phyloP scores from a whole-genome alignment of 1,140 invertebrate species.

The Watersipora subatra region DNA sequence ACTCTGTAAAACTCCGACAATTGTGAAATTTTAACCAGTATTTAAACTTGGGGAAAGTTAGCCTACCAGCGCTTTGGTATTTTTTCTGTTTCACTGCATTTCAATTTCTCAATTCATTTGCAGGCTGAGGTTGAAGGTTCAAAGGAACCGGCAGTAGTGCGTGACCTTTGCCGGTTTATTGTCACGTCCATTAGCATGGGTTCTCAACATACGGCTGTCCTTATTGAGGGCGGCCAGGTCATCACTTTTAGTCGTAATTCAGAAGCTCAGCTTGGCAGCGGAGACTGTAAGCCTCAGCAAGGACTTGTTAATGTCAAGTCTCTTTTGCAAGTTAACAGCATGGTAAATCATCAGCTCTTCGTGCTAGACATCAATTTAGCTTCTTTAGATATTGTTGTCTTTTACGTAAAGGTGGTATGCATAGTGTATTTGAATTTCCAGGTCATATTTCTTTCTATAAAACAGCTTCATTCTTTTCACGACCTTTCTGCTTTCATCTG shows the following conservation, averaged over 20 bases:
- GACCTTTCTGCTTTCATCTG: neutral
- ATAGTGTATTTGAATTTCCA: neutral
- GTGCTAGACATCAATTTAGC: too few relatives aligned
- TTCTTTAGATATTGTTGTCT: too few relatives aligned
- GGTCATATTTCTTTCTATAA: neutral
- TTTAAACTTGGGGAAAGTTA: too few relatives aligned
- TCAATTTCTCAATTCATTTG: slow-evolving; percentile 3
- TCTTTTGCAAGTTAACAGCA: slow-evolving; percentile 44
- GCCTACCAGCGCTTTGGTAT: too few relatives aligned
- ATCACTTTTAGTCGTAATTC: slow-evolving; percentile 53
- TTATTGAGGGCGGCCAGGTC: slow-evolving; percentile 53
- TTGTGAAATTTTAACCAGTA: neutral
- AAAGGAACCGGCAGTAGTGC: slow-evolving; percentile 39
- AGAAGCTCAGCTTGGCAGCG: slow-evolving; percentile 48
- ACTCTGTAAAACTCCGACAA: neutral
- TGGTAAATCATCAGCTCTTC: slow-evolving; percentile 38
- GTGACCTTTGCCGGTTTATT: slow-evolving; percentile 31
- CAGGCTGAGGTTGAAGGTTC: slow-evolving; percentile 42
- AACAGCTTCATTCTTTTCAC: neutral
- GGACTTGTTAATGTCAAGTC: slow-evolving; percentile 45
- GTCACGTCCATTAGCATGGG: slow-evolving; percentile 48
- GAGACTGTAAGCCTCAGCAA: slow-evolving; percentile 34
- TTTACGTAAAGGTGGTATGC: neutral
- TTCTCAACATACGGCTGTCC: slow-evolving; percentile 46
- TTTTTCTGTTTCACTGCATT: neutral